Base-by-base conservation (phyloP, 2,797 vertebrate genomes). In the Poecile montanus region DNA sequence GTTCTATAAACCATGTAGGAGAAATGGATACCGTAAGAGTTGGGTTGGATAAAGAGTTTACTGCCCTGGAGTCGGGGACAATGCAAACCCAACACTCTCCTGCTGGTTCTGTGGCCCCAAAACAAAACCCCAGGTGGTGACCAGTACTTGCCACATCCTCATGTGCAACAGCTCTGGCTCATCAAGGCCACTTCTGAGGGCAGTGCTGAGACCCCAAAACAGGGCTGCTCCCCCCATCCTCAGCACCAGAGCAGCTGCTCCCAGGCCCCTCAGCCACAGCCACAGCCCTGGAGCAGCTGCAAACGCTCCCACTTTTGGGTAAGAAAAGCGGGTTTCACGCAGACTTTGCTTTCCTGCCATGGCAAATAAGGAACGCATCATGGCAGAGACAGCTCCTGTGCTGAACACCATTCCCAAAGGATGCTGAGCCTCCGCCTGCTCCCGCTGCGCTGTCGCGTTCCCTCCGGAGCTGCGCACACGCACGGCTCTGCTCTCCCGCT, bases 241-340 rank as follows among this genome's bases (percentile, higher is more conserved):
- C 5, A 80, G 76, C 48, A 25, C 36, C 2, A 13, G 34, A 84
- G 77, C 19, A 17, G 45, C 1, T 9, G 63, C 78, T 76, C 85
- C 4, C 26, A 12, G 4, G 1, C 42, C 47, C 40, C 67, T 66
- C 56, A 10, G n/a, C 8, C 16, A 67, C 7, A 53, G 62, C 76
- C 62, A 14, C 12, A 8, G 15, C 32, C 61, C 36, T 6, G 1
- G 34, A 70, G 53, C 47, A 70, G 77, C 91, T 77, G 67, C 60
- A 76, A 78, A 85, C 2, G 3, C 19, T 68, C 76, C n/a, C 15
- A 30, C 1, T 54, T 32, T 10, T 17, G 51, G 66, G 66, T 34
- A 51, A 66, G 18, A 65, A 67, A 70, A 62, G 12, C 0, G 0
- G 4, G 7, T 54, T 92, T 75, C n/a, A n/a, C 2, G 10, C 6